Base-by-base conservation (phyloP, 2,797 vertebrate genomes). In the Chloroceryle inda region DNA sequence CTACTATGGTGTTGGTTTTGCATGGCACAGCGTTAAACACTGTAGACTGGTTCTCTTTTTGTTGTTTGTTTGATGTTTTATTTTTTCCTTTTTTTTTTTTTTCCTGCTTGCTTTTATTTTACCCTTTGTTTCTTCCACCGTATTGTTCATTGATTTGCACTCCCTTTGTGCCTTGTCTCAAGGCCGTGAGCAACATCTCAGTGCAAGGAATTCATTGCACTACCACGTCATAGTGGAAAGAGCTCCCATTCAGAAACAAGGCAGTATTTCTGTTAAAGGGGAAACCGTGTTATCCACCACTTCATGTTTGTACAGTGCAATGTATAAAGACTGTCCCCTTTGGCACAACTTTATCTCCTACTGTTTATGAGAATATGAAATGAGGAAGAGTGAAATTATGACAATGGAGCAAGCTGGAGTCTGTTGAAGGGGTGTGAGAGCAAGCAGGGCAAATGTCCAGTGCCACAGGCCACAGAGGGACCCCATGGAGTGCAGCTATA, bases 111-210 rank as follows among this genome's bases (percentile, higher is more conserved):
- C 52, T 95, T 94, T 94, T 83, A 58, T 77, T 89, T 88, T 89
- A 63, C 58, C 56, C 50, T 95, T 97, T 96, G 83, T 95, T 93
- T 92, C 88, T 76, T 77, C 63, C 72, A 72, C 88, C 12, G 59
- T n/a, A 72, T 73, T 97, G 95, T 97, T 94, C 87, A 94, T 96
- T 94, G 88, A 88, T 86, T 91, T 77, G 93, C 37, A 12, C 74
- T 95, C 68, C 87, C 90, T 91, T 91, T 94, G 94, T 96, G 92
- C 69, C 58, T 97, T 92, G 76, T 96, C 71, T 93, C 84, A 82
- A 92, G 76, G 58, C 96, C 74, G 62, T 49, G 68, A 94, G 87
- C n/a, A 73, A 16, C 0, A 4, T 79, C 74, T 75, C 79, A 58
- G 89, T 82, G 79, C 68, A 88, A 78, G 80, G 87, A 91, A 92